These are phyloP conservation scores for Eupithecia subfuscata DNA, from an alignment of 2,888 invertebrate species.

Conservation along the genomic window DNA sequence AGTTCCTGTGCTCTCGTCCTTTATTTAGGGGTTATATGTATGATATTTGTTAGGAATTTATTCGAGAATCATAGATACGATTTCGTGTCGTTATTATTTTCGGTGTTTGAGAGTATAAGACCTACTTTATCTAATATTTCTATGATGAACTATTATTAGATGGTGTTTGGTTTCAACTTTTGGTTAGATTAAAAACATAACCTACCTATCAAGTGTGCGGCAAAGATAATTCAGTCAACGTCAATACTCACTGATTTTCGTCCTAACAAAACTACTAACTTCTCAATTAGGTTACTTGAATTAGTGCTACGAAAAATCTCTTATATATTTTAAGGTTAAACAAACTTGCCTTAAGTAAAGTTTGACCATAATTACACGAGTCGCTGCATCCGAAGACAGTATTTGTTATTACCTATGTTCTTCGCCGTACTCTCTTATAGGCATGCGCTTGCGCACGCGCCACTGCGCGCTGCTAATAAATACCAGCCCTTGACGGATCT, in stretches of 20 bases:
- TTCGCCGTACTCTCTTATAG: background rate
- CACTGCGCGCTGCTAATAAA: slow-evolving; percentile 70
- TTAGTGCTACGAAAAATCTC: background rate
- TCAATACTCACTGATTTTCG: background rate
- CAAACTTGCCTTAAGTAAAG: no score
- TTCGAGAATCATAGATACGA: background rate
- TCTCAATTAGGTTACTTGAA: no score
- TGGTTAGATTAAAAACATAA: background rate
- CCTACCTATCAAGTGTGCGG: background rate
- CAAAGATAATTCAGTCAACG: background rate
- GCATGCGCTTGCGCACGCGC: slow-evolving; percentile 63
- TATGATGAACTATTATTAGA: background rate
- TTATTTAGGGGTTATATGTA: background rate
- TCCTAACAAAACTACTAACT: background rate
- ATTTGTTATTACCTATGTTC: background rate
- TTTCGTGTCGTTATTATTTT: background rate
- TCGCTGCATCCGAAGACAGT: no score
- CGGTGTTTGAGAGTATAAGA: background rate
- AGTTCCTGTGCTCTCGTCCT: slow-evolving; percentile 10
- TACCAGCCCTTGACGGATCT: slow-evolving; percentile 73
- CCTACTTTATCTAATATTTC: background rate
- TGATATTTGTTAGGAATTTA: background rate
- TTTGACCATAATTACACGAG: no score
- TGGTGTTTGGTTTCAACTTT: background rate
- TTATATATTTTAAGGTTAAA: no score